Base-by-base conservation (phyloP, 2,888 invertebrate genomes). In the Cephus spinipes region DNA sequence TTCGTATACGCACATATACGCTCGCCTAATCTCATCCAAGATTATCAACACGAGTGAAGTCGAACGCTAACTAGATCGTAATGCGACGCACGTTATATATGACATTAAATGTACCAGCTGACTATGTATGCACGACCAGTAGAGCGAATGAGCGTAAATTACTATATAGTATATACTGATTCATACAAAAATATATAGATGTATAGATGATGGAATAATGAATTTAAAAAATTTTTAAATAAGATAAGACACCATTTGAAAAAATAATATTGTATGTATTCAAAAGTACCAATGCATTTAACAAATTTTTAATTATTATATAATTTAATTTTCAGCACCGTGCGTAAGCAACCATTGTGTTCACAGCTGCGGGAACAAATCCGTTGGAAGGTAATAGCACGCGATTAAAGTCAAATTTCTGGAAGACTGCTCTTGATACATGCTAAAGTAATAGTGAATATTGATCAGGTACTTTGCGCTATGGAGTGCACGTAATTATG, bases 291-390 rank as follows among this genome's bases (percentile, higher is more conserved):
- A 9, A 23, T 23, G 23, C 2, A 55, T 55, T 55, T 55, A 55
- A 9, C 9, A 23, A 15, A 9, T 23, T 23, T 9, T 55, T 9
- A 23, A 9, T 55, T 23, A 55, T 23, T 23, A 15, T 23, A 9
- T 55, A 2, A 55, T 23, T 55, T 2, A 1, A 23, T 55, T 23
- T 55, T 9, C 55, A 23, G 23, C 9, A 55, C 55, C 9, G 23
- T 23, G 55, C 55, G 23, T 15, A 55, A 2, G 23, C 55, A 55
- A 55, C 23, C 9, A 55, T 55, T 15, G 55, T 23, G 23, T 55
- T 81, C 84, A 83, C 89, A 89, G 87, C 89, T 89, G 89, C 83
- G 80, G 81, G 84, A 84, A 86, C 79, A 80, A 81, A 81, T 82
- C 82, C 83, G 85, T 83, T 55, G 55, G 15, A 40, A 55, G 55